phyloP scores from a whole-genome alignment of 1,140 invertebrate species.

The Leptopilina clavipes region DNA sequence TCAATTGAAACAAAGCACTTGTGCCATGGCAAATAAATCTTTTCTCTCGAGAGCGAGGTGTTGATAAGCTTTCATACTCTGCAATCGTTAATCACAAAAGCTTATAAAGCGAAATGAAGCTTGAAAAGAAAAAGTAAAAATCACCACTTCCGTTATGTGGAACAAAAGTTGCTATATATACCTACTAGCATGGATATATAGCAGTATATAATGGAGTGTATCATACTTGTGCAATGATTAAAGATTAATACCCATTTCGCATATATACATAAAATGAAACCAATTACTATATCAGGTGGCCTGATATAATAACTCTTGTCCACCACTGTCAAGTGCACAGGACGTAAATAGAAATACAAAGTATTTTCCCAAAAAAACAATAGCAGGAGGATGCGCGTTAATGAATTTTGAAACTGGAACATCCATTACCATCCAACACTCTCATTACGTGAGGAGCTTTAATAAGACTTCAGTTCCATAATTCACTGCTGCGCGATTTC shows the following conservation, averaged over 20 bases:
- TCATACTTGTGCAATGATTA: too few species aligned
- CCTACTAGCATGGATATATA: neutral
- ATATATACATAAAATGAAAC: neutral
- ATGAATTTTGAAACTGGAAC: slow-evolving; percentile 62
- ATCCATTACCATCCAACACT: slow-evolving; percentile 55
- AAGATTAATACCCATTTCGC: neutral
- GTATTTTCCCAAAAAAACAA: slow-evolving; percentile 42
- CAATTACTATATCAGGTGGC: neutral
- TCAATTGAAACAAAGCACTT: slow-evolving; percentile 16
- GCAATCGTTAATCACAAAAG: slow-evolving; percentile 28
- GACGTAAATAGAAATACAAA: slow-evolving; percentile 1
- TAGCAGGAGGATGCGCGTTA: slow-evolving; percentile 49
- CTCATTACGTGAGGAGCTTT: slow-evolving; percentile 67
- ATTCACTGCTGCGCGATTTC: slow-evolving; percentile 56
- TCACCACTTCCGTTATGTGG: neutral
- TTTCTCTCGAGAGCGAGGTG: neutral
- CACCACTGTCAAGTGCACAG: neutral
- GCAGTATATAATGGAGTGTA: neutral
- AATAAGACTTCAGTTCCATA: slow-evolving; percentile 60
- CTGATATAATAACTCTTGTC: slow-evolving; percentile 38
- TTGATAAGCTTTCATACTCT: slow-evolving; percentile 31
- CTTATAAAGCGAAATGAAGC: slow-evolving; percentile 29
- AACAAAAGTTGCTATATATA: neutral
- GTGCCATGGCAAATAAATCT: slow-evolving; percentile 16
- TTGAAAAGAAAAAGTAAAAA: slow-evolving; percentile 11